Evolutionary conservation across 2,888 invertebrate genomes (phyloP).

Genomic region (Halictus ligatus): DNA sequence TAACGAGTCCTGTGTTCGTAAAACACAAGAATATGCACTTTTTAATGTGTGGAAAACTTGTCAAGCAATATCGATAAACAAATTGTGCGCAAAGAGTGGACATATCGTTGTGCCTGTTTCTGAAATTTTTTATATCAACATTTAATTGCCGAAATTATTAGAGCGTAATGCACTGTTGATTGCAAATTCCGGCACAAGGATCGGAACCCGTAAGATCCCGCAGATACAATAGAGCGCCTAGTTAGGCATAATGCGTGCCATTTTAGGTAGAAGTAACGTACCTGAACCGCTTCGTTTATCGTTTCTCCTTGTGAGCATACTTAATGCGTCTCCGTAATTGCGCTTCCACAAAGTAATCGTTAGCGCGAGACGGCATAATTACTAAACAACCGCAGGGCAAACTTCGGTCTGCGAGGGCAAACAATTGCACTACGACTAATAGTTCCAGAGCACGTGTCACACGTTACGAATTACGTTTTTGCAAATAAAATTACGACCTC

Average conservation of each 20-base stretch:
- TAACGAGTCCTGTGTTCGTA: too few relatives aligned
- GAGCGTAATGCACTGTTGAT: constrained; percentile 36
- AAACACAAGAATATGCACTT: too few relatives aligned
- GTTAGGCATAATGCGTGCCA: constrained; percentile 45
- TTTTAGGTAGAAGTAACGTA: constrained; percentile 41
- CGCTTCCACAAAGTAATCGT: constrained; percentile 46
- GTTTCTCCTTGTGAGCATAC: constrained; percentile 40
- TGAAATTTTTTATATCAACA: constrained; percentile 9
- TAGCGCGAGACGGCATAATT: constrained; percentile 51
- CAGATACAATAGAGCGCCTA: constrained; percentile 34
- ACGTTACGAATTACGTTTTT: constrained; percentile 12
- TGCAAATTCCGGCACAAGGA: constrained; percentile 16
- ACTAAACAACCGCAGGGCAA: constrained; percentile 20
- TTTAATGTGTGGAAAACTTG: too few relatives aligned
- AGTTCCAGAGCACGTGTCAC: constrained; percentile 38
- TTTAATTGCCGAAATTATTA: constrained; percentile 30
- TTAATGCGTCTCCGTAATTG: constrained; percentile 56
- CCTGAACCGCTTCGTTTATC: constrained; percentile 44
- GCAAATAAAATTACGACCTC: constrained; percentile 29
- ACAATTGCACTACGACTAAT: background rate
- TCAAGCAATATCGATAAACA: too few relatives aligned
- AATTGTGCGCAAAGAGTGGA: background rate
- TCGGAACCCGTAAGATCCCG: constrained; percentile 21
- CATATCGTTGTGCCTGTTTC: background rate
- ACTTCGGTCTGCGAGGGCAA: constrained; percentile 24